Evolutionary conservation across 2,888 invertebrate genomes (phyloP).

Genomic region (Lacanobia wlatinum): DNA sequence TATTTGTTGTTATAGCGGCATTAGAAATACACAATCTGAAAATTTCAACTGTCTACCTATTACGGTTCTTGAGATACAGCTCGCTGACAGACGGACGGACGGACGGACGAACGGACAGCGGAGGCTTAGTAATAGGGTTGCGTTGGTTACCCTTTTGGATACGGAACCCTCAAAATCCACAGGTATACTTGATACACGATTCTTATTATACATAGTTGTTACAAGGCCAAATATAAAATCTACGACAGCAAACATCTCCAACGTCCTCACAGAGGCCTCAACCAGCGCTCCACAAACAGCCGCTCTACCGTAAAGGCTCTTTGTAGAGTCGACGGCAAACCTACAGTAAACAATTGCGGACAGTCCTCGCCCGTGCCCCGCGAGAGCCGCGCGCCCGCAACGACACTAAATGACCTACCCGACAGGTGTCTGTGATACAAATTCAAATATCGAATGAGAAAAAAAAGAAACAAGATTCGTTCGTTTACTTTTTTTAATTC

Average conservation of each 20-base stretch:
- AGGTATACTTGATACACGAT: background rate
- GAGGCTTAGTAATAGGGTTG: too few relatives aligned
- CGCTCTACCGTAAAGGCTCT: constrained; percentile 70
- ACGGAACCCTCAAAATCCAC: too few relatives aligned
- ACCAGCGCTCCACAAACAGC: constrained; percentile 57
- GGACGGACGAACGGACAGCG: too few relatives aligned
- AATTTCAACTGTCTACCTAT: too few relatives aligned
- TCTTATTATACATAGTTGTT: background rate
- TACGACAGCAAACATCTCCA: background rate
- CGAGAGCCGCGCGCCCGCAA: constrained; percentile 76
- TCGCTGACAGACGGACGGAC: too few relatives aligned
- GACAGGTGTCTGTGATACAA: constrained; percentile 78
- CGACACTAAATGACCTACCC: constrained; percentile 71
- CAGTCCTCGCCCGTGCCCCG: constrained; percentile 86
- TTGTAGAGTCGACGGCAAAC: constrained; percentile 77
- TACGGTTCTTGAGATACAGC: too few relatives aligned
- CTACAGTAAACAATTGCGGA: constrained; percentile 87
- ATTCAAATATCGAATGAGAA: constrained; percentile 70
- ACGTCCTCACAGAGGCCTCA: constrained; percentile 68
- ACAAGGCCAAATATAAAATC: background rate
- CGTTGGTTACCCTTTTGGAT: too few relatives aligned
- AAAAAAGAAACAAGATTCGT: constrained; percentile 80
- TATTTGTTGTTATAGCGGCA: too few relatives aligned
- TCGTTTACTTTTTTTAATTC: constrained; percentile 75
- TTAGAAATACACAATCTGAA: too few relatives aligned